Evolutionary conservation across 2,797 vertebrate species (phyloP).

Genomic region (Distichodus sexfasciatus): DNA sequence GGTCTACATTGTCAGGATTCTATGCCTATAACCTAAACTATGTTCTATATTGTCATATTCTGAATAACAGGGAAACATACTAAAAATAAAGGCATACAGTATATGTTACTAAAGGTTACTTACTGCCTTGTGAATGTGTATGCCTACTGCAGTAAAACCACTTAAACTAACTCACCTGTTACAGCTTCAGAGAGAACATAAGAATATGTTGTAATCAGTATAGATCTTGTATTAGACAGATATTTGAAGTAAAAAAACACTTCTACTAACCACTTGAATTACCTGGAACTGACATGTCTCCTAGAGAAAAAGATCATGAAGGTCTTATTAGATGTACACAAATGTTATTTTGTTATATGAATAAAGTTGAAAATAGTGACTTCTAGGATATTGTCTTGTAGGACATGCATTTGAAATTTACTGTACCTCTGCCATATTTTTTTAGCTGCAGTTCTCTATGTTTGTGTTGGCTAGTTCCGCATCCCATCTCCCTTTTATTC

Average conservation of each 20-base stretch:
- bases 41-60: no score
- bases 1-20: no score
- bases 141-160: not conserved
- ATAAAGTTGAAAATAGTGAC: no score
- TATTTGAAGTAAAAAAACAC: not conserved
- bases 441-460: constrained; percentile 57
- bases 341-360: not conserved
- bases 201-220: not conserved
- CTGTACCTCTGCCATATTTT: constrained; percentile 69
- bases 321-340: not conserved
- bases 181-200: constrained; percentile 59
- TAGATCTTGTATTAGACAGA: not conserved
- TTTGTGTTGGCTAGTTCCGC: constrained; percentile 68
- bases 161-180: constrained; percentile 64
- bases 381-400: no score
- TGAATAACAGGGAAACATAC: no score
- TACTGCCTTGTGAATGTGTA: not conserved
- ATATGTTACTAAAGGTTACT: no score
- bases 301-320: constrained; percentile 44
- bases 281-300: constrained; percentile 68
- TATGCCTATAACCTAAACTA: no score
- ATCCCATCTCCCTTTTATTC: constrained; percentile 78
- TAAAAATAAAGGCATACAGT: no score
- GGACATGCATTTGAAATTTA: not conserved
- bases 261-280: constrained; percentile 30